Evolutionary conservation across 2,113 vertebrate species (phyloP).

Genomic region (Sisor rabdophorus): DNA sequence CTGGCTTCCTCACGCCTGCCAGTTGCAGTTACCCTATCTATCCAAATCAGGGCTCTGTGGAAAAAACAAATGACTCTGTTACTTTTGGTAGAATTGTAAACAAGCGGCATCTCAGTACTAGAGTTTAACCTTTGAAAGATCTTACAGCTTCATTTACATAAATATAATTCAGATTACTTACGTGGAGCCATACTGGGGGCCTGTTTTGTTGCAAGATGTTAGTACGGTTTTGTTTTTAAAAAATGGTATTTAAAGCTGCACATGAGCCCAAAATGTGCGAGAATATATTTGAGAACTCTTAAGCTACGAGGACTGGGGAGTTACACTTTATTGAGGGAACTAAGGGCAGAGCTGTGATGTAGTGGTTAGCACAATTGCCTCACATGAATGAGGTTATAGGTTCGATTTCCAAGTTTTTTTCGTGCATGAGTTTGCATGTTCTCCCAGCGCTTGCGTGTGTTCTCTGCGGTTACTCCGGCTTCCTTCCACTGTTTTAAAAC

Average conservation of each 20-base stretch:
- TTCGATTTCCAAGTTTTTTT: too few species aligned
- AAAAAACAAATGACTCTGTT: slow-evolving; percentile 19
- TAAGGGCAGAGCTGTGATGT: too few species aligned
- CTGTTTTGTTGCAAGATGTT: slow-evolving; percentile 18
- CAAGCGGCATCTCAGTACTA: background rate
- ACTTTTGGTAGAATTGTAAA: slow-evolving; percentile 13
- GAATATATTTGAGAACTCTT: background rate
- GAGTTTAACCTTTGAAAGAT: slow-evolving; percentile 7
- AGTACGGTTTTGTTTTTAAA: slow-evolving; percentile 13
- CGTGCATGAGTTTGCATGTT: too few species aligned
- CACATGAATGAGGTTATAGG: too few species aligned
- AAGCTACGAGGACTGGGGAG: too few species aligned
- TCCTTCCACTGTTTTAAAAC: too few species aligned
- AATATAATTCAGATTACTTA: too few species aligned
- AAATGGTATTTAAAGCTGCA: background rate
- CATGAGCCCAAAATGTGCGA: background rate
- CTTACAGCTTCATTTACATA: slow-evolving; percentile 12
- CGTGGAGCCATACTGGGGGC: slow-evolving; percentile 19
- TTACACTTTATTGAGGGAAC: too few species aligned
- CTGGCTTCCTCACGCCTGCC: slow-evolving; percentile 26
- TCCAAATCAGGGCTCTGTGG: background rate
- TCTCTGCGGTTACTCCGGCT: too few species aligned
- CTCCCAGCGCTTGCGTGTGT: too few species aligned
- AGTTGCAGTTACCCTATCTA: background rate
- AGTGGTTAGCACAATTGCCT: too few species aligned